Evolutionary conservation across 2,888 invertebrate species (phyloP).

Genomic region (Trichopria drosophilae): DNA sequence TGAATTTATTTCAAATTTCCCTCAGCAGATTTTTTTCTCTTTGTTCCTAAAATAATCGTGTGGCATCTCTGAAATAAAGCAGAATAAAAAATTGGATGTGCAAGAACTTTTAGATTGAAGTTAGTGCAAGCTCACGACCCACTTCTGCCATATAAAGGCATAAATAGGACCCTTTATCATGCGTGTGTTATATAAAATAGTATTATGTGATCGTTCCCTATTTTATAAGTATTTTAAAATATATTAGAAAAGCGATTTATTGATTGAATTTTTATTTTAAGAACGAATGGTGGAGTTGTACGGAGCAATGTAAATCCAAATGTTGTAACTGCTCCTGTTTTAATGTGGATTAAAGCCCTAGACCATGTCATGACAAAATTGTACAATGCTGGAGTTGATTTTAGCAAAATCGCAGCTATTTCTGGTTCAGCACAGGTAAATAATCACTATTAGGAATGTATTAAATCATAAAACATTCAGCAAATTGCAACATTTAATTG

Average conservation of each 20-base stretch:
- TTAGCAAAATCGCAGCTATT: conserved; percentile 78
- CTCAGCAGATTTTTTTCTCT: too few relatives aligned
- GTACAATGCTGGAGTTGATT: conserved; percentile 79
- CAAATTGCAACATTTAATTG: background rate
- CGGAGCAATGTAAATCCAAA: conserved; percentile 60
- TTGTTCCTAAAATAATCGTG: too few relatives aligned
- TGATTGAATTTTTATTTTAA: conserved; percentile 42
- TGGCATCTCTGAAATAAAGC: too few relatives aligned
- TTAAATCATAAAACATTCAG: background rate
- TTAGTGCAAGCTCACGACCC: too few relatives aligned
- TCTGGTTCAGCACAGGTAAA: conserved; percentile 90
- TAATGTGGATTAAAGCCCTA: conserved; percentile 95
- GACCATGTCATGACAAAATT: conserved; percentile 88
- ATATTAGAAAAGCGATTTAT: background rate
- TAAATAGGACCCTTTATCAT: too few relatives aligned
- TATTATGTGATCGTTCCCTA: background rate
- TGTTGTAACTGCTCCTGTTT: conserved; percentile 76
- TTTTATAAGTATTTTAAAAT: background rate
- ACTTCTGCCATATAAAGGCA: too few relatives aligned
- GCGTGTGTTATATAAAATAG: background rate
- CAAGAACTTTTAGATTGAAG: too few relatives aligned
- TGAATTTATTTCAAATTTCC: too few relatives aligned
- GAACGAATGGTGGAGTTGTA: conserved; percentile 68
- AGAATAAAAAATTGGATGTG: too few relatives aligned
- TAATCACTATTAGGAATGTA: conserved; percentile 5